Percentiles rank a stretch among this genome's conserved stretches.
These are phyloP conservation scores for Cerceris rybyensis DNA, from an alignment of 2,888 invertebrate species.

Conservation along the genomic window DNA sequence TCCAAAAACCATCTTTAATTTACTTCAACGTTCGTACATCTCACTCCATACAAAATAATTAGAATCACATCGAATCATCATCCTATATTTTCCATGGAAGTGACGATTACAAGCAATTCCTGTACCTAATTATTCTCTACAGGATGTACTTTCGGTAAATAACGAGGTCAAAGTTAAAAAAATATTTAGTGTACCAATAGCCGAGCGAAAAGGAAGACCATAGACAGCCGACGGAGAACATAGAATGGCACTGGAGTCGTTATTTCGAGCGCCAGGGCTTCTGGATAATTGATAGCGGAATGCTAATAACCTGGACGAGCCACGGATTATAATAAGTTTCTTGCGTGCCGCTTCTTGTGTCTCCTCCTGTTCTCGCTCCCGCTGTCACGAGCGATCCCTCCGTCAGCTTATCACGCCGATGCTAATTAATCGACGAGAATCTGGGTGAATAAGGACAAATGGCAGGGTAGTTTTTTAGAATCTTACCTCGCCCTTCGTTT, in stretches of 20 bases:
- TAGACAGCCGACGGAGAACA: conserved; percentile 14
- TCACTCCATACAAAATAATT: no score
- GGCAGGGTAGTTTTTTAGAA: conserved; percentile 15
- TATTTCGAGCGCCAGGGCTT: conserved; percentile 42
- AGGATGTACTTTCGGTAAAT: background rate
- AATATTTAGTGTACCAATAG: conserved; percentile 13
- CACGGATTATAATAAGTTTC: conserved; percentile 78
- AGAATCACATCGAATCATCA: no score
- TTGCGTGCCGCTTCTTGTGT: conserved; percentile 66
- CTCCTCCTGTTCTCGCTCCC: conserved; percentile 33
- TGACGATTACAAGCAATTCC: no score
- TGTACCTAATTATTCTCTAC: no score
- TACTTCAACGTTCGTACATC: no score
- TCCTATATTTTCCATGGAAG: no score
- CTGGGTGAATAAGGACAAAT: conserved; percentile 41
- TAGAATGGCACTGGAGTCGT: conserved; percentile 22
- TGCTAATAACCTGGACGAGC: conserved; percentile 80
- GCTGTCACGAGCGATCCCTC: conserved; percentile 51
- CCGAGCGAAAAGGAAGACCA: conserved; percentile 32
- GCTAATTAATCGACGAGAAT: conserved; percentile 49
- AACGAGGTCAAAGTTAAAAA: conserved; percentile 1
- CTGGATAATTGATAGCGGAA: conserved; percentile 80
- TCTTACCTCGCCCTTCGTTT: background rate
- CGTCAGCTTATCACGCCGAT: conserved; percentile 61
- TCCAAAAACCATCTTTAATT: no score